Evolutionary conservation across 1,140 invertebrate species (phyloP).

Genomic region (Anthonomus grandis): DNA sequence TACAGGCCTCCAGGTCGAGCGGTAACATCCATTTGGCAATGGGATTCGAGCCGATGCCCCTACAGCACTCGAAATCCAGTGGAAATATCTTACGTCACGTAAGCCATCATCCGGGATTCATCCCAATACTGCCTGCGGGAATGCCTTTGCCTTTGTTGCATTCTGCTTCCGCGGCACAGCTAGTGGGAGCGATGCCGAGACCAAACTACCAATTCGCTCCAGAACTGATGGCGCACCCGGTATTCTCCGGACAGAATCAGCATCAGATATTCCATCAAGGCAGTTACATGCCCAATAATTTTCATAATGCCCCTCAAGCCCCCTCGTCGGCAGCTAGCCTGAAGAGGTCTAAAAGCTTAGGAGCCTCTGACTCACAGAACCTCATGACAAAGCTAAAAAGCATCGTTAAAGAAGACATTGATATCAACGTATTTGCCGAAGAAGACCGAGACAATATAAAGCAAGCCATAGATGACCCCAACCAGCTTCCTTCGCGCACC

Average conservation of each 20-base stretch:
- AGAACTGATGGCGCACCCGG: slow-evolving; percentile 32
- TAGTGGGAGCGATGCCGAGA: slow-evolving; percentile 43
- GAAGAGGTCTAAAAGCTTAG: slow-evolving; percentile 78
- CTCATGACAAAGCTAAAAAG: slow-evolving; percentile 54
- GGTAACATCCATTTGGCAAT: slow-evolving; percentile 58
- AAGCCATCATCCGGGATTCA: slow-evolving; percentile 43
- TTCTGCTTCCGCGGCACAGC: slow-evolving; percentile 45
- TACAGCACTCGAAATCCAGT: slow-evolving; percentile 61
- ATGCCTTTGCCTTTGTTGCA: slow-evolving; percentile 48
- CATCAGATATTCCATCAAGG: slow-evolving; percentile 32
- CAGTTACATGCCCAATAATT: slow-evolving; percentile 21
- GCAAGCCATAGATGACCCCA: slow-evolving; percentile 76
- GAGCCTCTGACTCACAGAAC: slow-evolving; percentile 60
- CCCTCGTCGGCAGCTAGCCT: slow-evolving; percentile 48
- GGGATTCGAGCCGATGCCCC: slow-evolving; percentile 46
- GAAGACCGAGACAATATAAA: slow-evolving; percentile 69
- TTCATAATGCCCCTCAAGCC: slow-evolving; percentile 23
- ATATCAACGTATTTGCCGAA: slow-evolving; percentile 68
- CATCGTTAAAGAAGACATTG: slow-evolving; percentile 61
- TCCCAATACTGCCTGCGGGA: slow-evolving; percentile 43
- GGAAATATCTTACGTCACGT: slow-evolving; percentile 56
- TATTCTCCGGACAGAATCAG: slow-evolving; percentile 37
- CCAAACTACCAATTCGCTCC: slow-evolving; percentile 46
- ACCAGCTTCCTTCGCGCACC: slow-evolving; percentile 68
- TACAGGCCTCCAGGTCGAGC: slow-evolving; percentile 61